phyloP scores from a whole-genome alignment of 1,140 invertebrate species.

The Manduca sexta region DNA sequence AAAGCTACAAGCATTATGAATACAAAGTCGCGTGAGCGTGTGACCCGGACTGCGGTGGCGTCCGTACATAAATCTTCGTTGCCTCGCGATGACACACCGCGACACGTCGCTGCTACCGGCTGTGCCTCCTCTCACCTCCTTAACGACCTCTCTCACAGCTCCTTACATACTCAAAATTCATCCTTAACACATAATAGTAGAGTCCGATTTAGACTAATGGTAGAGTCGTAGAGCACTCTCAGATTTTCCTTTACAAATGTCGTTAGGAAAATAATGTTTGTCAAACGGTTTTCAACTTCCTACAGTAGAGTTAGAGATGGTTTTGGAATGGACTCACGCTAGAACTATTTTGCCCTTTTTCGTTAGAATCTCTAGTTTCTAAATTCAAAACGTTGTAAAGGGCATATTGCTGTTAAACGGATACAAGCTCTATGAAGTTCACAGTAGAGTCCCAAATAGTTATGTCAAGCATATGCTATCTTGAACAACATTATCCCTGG shows the following conservation, averaged over 20 bases:
- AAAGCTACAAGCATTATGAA: too few species aligned
- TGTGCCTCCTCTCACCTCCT: constrained; percentile 19
- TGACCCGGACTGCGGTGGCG: constrained; percentile 3
- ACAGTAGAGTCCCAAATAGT: too few species aligned
- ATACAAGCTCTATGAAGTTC: too few species aligned
- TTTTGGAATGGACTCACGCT: background rate
- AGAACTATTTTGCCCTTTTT: too few species aligned
- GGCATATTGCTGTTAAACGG: too few species aligned
- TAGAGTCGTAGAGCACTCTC: constrained; percentile 7
- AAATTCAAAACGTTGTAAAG: too few species aligned
- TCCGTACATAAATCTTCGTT: constrained; percentile 71
- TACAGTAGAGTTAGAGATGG: background rate
- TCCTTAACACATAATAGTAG: constrained; percentile 13
- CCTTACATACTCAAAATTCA: constrained; percentile 12
- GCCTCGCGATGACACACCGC: constrained; percentile 68
- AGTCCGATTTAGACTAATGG: constrained; percentile 10
- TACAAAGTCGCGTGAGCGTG: background rate
- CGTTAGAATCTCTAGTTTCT: too few species aligned
- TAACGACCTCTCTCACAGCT: constrained; percentile 27
- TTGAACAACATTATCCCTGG: constrained; percentile 61
- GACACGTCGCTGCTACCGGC: constrained; percentile 65
- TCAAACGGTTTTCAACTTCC: background rate
- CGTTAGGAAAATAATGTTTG: background rate
- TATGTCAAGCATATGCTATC: too few species aligned
- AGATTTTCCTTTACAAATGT: constrained; percentile 34